Evolutionary conservation across 2,113 vertebrate genomes (phyloP).

Genomic region (Forbesichthys papilliferus): DNA sequence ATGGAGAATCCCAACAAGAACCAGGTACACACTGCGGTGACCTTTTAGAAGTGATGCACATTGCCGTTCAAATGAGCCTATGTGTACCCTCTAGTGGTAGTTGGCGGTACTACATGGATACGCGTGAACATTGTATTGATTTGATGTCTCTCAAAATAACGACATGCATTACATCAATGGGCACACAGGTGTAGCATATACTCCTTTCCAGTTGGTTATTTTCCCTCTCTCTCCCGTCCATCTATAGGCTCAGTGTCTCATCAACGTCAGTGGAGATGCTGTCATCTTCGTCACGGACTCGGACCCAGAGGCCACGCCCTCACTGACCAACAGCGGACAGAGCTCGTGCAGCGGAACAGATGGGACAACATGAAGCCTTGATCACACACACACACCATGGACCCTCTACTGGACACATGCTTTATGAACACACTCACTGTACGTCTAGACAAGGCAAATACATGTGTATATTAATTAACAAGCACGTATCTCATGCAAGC

Average conservation of each 20-base stretch:
- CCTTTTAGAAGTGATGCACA: background rate
- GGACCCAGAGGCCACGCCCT: slow-evolving; percentile 79
- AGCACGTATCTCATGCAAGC: background rate
- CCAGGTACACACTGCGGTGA: slow-evolving; percentile 80
- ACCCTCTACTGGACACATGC: slow-evolving; percentile 13
- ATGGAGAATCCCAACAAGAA: slow-evolving; percentile 99
- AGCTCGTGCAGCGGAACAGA: slow-evolving; percentile 71
- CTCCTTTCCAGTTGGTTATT: background rate
- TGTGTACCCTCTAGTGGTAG: no score
- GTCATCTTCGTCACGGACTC: slow-evolving; percentile 90
- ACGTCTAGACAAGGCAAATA: slow-evolving; percentile 44
- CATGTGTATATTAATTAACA: slow-evolving; percentile 31
- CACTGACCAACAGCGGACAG: slow-evolving; percentile 63
- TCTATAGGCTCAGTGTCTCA: slow-evolving; percentile 93
- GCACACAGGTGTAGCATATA: background rate
- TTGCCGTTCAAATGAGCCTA: no score
- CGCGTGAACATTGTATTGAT: no score
- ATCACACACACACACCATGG: background rate
- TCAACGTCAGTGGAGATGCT: slow-evolving; percentile 95
- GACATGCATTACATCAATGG: background rate
- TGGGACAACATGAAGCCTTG: slow-evolving; percentile 76
- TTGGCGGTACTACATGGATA: no score
- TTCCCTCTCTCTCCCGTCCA: background rate
- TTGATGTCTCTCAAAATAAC: no score
- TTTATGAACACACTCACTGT: slow-evolving; percentile 14